A percentile compares a stretch with the other conserved stretches of the same genome.
These are phyloP conservation scores for Sanderia malayensis DNA, from an alignment of 30 jellyfish, hydroid and myxozoan species.

Conservation along the genomic window DNA sequence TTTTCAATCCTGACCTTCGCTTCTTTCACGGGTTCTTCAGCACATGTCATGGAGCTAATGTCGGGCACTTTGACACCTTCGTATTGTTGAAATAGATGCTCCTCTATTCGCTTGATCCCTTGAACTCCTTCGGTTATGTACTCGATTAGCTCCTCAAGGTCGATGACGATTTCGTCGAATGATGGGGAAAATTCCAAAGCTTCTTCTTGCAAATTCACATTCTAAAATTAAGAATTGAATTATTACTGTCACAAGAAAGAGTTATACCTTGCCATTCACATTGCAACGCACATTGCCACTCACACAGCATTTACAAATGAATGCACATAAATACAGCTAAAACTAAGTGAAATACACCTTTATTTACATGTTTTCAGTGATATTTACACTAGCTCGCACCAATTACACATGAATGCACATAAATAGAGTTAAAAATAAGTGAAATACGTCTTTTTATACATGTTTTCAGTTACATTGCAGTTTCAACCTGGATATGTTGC, in stretches of 20 bases:
- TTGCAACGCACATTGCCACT: too few species aligned
- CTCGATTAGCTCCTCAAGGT: conserved; percentile 30
- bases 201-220: conserved; percentile 16
- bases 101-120: conserved; percentile 39
- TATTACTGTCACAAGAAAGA: neutral
- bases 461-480: too few species aligned
- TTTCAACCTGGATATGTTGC: too few species aligned
- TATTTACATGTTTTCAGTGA: too few species aligned
- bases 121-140: conserved; percentile 31
- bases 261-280: too few species aligned
- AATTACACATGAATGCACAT: too few species aligned
- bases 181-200: conserved; percentile 55
- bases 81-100: conserved; percentile 44
- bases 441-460: too few species aligned
- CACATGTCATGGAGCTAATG: conserved; percentile 45
- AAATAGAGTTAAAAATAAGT: too few species aligned
- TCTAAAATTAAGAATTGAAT: neutral
- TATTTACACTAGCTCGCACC: too few species aligned
- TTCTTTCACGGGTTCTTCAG: conserved; percentile 42
- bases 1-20: conserved; percentile 27
- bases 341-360: too few species aligned
- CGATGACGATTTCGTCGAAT: conserved; percentile 36
- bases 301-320: too few species aligned
- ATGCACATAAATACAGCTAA: too few species aligned
- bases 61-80: conserved; percentile 39